phyloP scores from a whole-genome alignment of 2,888 invertebrate genomes.

The Laothoe populi region DNA sequence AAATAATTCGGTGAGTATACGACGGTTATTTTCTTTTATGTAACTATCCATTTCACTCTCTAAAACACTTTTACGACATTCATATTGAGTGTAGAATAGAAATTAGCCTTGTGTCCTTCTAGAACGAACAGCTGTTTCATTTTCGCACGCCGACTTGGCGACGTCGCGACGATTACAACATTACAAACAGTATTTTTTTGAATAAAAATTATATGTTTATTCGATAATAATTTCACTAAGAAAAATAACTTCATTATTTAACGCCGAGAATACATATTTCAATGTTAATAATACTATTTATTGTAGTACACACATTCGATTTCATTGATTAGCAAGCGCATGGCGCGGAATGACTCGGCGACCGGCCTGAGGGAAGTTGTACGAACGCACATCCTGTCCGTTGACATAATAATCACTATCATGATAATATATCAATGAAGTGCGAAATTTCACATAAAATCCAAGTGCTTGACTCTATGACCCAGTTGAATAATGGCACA shows the following conservation, averaged over 20 bases:
- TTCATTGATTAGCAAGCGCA: slow-evolving; percentile 17
- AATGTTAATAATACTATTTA: not conserved
- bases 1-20: slow-evolving; percentile 66
- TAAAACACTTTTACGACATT: slow-evolving; percentile 30
- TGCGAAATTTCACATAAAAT: slow-evolving; percentile 17
- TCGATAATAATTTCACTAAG: not conserved
- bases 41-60: slow-evolving; percentile 35
- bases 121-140: slow-evolving; percentile 46
- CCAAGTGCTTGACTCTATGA: not conserved
- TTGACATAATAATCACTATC: slow-evolving; percentile 6
- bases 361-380: slow-evolving; percentile 11
- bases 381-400: slow-evolving; percentile 16
- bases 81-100: slow-evolving; percentile 23
- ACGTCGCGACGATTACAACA: slow-evolving; percentile 1
- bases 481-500: slow-evolving; percentile 10
- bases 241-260: not conserved
- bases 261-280: not conserved
- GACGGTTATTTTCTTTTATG: slow-evolving; percentile 41
- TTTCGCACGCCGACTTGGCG: slow-evolving; percentile 27
- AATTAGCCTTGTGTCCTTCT: slow-evolving; percentile 29
- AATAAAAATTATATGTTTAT: not conserved
- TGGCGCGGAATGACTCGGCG: not conserved
- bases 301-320: not conserved
- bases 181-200: not conserved
- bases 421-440: slow-evolving; percentile 4